These are phyloP conservation scores for Lonchura striata DNA, from an alignment of 2,113 vertebrate species.

Conservation along the genomic window DNA sequence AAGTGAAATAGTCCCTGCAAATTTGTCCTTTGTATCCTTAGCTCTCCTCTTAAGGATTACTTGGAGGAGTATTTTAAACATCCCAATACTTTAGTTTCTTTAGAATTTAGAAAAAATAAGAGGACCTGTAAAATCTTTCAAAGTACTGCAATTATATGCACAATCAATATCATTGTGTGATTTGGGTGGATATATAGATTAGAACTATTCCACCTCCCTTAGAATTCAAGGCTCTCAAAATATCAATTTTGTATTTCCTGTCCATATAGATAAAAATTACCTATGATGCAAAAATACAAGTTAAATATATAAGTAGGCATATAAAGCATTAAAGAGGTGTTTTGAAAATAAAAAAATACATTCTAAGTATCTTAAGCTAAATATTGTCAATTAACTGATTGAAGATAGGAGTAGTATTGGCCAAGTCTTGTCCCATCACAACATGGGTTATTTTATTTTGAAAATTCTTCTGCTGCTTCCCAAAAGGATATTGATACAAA, in stretches of 20 bases:
- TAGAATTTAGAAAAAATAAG: neutral
- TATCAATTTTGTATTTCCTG: neutral
- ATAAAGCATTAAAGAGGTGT: neutral
- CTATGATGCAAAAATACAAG: neutral
- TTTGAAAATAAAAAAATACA: neutral
- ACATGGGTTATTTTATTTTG: neutral
- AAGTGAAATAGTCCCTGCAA: neutral
- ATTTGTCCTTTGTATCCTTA: neutral
- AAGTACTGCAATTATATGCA: neutral
- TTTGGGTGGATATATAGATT: neutral
- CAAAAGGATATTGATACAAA: neutral
- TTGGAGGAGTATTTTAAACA: neutral
- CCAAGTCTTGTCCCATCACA: neutral
- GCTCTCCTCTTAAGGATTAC: neutral
- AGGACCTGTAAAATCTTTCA: neutral
- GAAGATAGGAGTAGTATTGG: neutral
- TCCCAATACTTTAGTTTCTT: neutral
- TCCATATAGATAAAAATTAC: neutral
- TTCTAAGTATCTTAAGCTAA: neutral
- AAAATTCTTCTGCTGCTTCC: neutral
- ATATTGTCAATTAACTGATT: neutral
- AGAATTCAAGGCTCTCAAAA: neutral
- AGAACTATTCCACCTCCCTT: neutral
- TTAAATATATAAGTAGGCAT: neutral
- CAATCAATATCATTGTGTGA: neutral